Evolutionary conservation across 2,797 vertebrate species (phyloP).

Genomic region (Enteromius thamalakanensis): DNA sequence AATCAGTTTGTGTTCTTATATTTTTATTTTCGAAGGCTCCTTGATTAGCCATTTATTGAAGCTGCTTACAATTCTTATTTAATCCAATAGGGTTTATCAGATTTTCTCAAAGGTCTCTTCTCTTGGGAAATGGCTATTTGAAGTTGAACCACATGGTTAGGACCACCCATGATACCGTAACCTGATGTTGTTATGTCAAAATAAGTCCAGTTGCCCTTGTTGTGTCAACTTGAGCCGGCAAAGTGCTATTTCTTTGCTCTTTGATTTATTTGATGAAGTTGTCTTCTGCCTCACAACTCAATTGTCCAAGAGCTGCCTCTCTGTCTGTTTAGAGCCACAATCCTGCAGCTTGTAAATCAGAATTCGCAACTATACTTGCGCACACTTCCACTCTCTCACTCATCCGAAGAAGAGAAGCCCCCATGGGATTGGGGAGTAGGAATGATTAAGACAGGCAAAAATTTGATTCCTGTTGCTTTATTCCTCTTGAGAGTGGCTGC

Average conservation of each 20-base stretch:
- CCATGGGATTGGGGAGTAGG: slow-evolving; percentile 30
- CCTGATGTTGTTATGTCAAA: neutral
- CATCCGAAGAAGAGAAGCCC: slow-evolving; percentile 26
- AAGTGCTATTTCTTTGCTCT: slow-evolving; percentile 64
- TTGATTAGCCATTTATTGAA: neutral
- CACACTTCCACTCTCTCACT: slow-evolving; percentile 42
- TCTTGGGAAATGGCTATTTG: neutral
- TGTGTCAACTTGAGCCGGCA: slow-evolving; percentile 61
- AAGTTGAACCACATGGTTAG: neutral
- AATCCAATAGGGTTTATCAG: neutral
- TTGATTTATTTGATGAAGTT: slow-evolving; percentile 73
- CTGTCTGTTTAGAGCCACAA: slow-evolving; percentile 52
- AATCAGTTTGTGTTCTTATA: neutral
- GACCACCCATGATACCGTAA: neutral
- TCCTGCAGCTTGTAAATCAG: slow-evolving; percentile 63
- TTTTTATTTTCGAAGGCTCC: neutral
- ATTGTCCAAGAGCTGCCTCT: slow-evolving; percentile 59
- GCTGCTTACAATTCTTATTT: neutral
- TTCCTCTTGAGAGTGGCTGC: slow-evolving; percentile 42
- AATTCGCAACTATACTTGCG: slow-evolving; percentile 35
- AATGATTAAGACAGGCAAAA: slow-evolving; percentile 49
- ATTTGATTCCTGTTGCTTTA: slow-evolving; percentile 46
- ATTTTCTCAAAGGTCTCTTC: slow-evolving; percentile 1
- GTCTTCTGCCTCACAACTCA: slow-evolving; percentile 68
- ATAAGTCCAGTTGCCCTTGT: slow-evolving; percentile 62